Percentiles rank a stretch among this genome's conserved stretches.
Evolutionary conservation across 1,140 invertebrate genomes (phyloP).

Genomic region (Homarus americanus): DNA sequence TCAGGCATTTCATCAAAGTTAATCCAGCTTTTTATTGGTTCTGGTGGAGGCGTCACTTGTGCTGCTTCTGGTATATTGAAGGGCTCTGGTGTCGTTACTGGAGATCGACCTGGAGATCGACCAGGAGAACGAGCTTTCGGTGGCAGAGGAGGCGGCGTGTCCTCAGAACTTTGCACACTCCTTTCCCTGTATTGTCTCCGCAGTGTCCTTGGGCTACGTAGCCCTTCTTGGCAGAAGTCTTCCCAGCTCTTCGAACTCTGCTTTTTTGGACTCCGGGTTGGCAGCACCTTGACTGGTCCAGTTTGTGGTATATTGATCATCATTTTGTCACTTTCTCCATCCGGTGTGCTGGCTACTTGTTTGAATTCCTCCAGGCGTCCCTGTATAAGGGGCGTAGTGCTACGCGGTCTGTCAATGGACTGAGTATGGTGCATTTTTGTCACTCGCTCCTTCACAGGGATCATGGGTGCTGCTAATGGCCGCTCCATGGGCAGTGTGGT

Average conservation of each 20-base stretch:
- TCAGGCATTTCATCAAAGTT: constrained; percentile 92
- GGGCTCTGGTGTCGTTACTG: constrained; percentile 76
- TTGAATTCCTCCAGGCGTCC: constrained; percentile 87
- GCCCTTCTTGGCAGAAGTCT: constrained; percentile 83
- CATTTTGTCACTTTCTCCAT: constrained; percentile 77
- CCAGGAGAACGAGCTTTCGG: constrained; percentile 70
- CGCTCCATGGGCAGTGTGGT: constrained; percentile 90
- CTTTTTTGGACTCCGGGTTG: constrained; percentile 77
- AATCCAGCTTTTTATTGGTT: constrained; percentile 83
- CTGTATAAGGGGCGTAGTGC: constrained; percentile 89
- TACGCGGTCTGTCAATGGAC: constrained; percentile 89
- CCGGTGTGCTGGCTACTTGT: constrained; percentile 74
- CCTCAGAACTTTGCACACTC: constrained; percentile 54
- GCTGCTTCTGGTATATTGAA: not conserved
- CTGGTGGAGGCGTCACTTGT: constrained; percentile 18
- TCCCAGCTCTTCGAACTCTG: constrained; percentile 81
- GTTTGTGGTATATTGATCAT: constrained; percentile 74
- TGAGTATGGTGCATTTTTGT: constrained; percentile 86
- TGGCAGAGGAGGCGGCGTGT: constrained; percentile 71
- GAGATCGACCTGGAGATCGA: constrained; percentile 76
- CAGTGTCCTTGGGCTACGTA: constrained; percentile 78
- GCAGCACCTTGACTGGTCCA: constrained; percentile 76
- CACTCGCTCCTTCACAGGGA: constrained; percentile 88
- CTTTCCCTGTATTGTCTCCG: constrained; percentile 76
- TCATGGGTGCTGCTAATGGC: constrained; percentile 87